phyloP scores from a whole-genome alignment of 2,113 vertebrate species.

The Toxotes chatareus region DNA sequence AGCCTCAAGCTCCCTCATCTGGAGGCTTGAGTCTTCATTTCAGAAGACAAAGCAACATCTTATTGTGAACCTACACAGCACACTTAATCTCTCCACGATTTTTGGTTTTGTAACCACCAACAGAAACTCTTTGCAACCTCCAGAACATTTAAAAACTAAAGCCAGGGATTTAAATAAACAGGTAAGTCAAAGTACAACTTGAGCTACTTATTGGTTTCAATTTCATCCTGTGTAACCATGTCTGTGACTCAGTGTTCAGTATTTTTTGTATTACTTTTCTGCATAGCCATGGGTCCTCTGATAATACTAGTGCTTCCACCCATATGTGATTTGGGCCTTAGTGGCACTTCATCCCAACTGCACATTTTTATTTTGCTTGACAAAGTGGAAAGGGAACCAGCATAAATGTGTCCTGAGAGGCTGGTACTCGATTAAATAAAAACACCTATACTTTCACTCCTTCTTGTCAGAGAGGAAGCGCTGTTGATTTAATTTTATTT shows the following conservation, averaged over 20 bases:
- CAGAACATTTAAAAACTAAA: neutral
- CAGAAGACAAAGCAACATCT: neutral
- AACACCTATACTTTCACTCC: neutral
- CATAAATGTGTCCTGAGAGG: neutral
- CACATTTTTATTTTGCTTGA: neutral
- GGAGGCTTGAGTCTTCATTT: slow-evolving; percentile 50
- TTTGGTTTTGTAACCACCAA: neutral
- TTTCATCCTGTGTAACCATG: neutral
- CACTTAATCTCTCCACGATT: neutral
- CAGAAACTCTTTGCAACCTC: neutral
- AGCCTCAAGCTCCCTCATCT: slow-evolving; percentile 75
- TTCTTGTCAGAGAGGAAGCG: neutral
- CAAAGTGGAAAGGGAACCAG: neutral
- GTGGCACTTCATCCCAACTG: neutral
- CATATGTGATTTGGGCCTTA: no score
- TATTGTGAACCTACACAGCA: neutral
- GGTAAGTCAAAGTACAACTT: neutral
- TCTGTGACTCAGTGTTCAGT: neutral
- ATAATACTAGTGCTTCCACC: neutral
- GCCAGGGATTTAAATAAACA: neutral
- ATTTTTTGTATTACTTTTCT: neutral
- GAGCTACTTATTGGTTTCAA: slow-evolving; percentile 3
- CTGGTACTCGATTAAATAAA: neutral
- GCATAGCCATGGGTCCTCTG: neutral
- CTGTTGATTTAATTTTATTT: neutral